These are phyloP conservation scores for Acyrthosiphon pisum DNA, from an alignment of 1,140 invertebrate genomes.

Conservation along the genomic window DNA sequence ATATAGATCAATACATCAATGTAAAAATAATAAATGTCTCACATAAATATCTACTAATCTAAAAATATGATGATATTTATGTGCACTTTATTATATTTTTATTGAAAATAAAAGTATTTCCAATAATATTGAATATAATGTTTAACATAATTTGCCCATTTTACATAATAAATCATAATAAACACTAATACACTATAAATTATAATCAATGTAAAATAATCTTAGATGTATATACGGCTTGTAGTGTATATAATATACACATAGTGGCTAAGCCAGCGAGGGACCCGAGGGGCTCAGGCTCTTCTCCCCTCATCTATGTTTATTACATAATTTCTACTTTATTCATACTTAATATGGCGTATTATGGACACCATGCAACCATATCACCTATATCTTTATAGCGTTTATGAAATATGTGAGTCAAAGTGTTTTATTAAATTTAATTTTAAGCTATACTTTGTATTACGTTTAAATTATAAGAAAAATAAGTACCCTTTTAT, in stretches of 20 bases:
- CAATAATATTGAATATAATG: neutral
- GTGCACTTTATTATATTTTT: neutral
- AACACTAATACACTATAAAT: neutral
- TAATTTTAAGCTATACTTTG: neutral
- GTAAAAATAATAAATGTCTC: conserved; percentile 2
- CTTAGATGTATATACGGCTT: neutral
- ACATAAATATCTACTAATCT: neutral
- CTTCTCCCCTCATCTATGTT: neutral
- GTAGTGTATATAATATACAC: neutral
- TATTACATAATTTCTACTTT: neutral
- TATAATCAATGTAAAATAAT: neutral
- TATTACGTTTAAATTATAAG: neutral
- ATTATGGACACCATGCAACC: neutral
- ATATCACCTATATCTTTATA: neutral
- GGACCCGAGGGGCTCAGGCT: neutral
- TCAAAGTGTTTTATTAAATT: neutral
- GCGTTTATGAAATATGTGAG: neutral
- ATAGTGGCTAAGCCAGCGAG: neutral
- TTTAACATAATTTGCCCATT: neutral
- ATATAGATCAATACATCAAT: neutral
- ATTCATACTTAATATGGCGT: neutral
- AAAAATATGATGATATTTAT: neutral
- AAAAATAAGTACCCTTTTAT: neutral
- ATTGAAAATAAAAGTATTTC: neutral
- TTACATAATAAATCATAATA: neutral